Evolutionary conservation across 2,113 vertebrate species (phyloP), one percentile per base, ranked within the genome.

Genomic region (Passer montanus): DNA sequence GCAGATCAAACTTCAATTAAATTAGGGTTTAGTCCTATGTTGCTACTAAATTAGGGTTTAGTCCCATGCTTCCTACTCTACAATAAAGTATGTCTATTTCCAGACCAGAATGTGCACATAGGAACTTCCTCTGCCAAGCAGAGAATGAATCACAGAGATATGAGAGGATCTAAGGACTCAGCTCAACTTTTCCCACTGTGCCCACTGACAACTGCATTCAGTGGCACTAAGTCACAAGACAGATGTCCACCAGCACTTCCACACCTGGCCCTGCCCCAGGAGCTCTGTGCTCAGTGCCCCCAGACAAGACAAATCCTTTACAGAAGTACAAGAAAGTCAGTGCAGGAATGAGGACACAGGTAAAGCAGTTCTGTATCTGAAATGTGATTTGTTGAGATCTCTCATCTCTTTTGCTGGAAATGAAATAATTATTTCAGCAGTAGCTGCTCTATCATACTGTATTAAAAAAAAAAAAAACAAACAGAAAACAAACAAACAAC

Each of bases 281-380:
- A 73, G 64, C 13, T 74, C 22, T 30, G 26, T 56, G 63, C 28
- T 31, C 58, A 68, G 9, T 73, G 24, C 16, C 24, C 21, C 8
- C 21, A 84, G n/a, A 43, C 16, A 78, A 84, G 39, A 44, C 10
- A 89, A 87, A 62, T 39, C 43, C n/a, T 64, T 77, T 22, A 26
- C 3, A 70, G 49, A 53, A 67, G 43, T 39, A 37, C 0, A 5
- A 84, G 33, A n/a, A 69, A 37, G 19, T 50, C 11, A 9, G 14
- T 33, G 37, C 16, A 4, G 3, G 13, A 79, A 82, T 0, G 1
- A 87, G 37, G 21, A 33, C 77, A 64, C 0, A 0, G 37, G 6
- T 56, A 68, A 75, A 84, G 13, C 10, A 78, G 26, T 47, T 70
- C 27, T 33, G 4, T 46, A 44, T 53, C 53, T 56, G 21, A 37